Base-by-base conservation (phyloP, 2,113 vertebrate genomes). In the Trogon surrucura region DNA sequence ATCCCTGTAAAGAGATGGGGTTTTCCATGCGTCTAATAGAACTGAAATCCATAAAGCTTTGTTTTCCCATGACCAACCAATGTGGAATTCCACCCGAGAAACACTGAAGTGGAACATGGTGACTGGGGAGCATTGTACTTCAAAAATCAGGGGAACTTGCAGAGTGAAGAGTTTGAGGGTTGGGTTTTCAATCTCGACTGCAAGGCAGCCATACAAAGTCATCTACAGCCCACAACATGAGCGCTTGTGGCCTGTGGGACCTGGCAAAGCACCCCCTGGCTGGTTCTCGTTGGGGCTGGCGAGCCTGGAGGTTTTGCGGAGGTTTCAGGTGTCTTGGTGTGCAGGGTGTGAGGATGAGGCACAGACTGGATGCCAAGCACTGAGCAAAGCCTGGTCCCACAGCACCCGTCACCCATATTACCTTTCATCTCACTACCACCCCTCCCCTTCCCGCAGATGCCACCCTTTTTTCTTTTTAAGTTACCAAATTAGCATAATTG, bases 371-470 rank as follows among this genome's bases (percentile, higher is more conserved):
- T 51, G 51, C 51, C 3, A 5, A 61, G 67, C 87, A 69, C 1
- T 2, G 1, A 11, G 19, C 6, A 4, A 61, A 81, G 38, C 78
- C 66, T 57, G 41, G 30, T 66, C 50, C 60, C 80, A 53, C 62
- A 75, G 81, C 65, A 67, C 50, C 60, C 72, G 65, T 15, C 90
- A 30, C 53, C 58, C 48, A 9, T n/a, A 9, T 4, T 34, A 47
- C 64, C 85, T 94, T 94, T 92, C 82, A 90, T 94, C 44, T 93
- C 66, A 21, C 26, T 61, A 13, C 90, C 53, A 75, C 6, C 32
- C 61, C 45, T 91, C 54, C 41, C 45, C 2, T 2, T n/a, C 51
- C 71, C 51, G 36, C 27, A 80, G 57, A 94, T 9, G 4, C 17
- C 64, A 44, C n/a, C 30, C 4, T 13, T 1, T 3, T 30, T 30